A percentile compares a stretch with the other conserved stretches of the same genome.
phyloP scores from a whole-genome alignment of 2,113 vertebrate species.

The Cynopterus brachyotis region DNA sequence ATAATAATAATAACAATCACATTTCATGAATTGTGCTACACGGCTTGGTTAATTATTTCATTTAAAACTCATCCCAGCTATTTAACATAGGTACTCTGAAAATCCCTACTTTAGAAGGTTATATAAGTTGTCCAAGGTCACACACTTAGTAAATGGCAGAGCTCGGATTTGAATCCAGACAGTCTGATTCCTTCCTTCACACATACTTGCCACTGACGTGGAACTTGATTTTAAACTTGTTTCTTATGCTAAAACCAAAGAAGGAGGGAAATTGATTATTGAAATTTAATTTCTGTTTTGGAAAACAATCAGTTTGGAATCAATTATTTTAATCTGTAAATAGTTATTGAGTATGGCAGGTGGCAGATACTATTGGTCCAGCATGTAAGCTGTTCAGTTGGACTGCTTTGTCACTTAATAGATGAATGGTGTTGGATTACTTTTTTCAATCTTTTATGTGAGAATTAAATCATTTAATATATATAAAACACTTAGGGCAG shows the following conservation, averaged over 20 bases:
- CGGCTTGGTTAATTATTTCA: not conserved
- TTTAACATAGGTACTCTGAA: not conserved
- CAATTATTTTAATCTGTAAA: not conserved
- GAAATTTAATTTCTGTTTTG: not conserved
- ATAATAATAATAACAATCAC: not conserved
- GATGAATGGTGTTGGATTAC: not conserved
- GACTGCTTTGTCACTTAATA: not conserved
- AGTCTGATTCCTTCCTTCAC: not conserved
- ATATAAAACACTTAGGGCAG: not conserved
- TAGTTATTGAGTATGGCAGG: not conserved
- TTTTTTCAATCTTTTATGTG: not conserved
- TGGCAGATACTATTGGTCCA: not conserved
- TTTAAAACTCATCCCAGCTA: not conserved
- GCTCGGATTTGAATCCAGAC: not conserved
- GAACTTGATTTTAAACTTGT: not conserved
- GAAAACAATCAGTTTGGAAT: not conserved
- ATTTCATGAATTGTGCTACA: not conserved
- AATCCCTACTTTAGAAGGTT: not conserved
- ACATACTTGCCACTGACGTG: not conserved
- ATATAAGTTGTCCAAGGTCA: not conserved
- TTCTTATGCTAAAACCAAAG: not conserved
- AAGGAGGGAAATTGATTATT: not conserved
- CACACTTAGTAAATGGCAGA: not conserved
- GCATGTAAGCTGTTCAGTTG: not conserved
- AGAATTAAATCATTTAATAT: not conserved